Evolutionary conservation across 2,797 vertebrate species (phyloP).

Genomic region (Mormyrus hasselquistii): DNA sequence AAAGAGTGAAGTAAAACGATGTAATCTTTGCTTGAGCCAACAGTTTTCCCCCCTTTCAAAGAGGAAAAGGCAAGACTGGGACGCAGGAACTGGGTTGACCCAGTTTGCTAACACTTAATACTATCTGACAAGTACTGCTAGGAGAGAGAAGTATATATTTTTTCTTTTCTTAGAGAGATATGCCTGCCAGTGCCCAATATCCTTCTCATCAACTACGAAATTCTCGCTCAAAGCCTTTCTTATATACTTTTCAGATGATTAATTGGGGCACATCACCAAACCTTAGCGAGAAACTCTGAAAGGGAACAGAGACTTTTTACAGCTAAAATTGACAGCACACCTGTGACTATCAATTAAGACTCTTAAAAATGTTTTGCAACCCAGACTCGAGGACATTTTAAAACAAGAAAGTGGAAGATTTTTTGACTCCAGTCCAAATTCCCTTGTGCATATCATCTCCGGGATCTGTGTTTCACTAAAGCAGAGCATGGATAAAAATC

Average conservation of each 20-base stretch:
- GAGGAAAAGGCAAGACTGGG: background rate
- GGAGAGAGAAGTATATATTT: background rate
- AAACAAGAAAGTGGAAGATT: background rate
- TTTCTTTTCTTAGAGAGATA: background rate
- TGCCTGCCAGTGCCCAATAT: background rate
- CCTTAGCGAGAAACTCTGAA: background rate
- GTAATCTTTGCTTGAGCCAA: constrained; percentile 1
- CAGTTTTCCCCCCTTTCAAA: constrained; percentile 12
- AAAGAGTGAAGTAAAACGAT: background rate
- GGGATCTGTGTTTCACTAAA: background rate
- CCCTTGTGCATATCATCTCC: background rate
- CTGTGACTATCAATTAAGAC: background rate
- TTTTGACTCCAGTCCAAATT: background rate
- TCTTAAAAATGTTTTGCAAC: background rate
- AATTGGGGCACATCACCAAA: background rate
- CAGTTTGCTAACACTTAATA: constrained; percentile 23
- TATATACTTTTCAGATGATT: constrained; percentile 16
- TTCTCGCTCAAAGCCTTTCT: constrained; percentile 14
- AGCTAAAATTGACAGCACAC: background rate
- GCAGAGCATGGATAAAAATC: background rate
- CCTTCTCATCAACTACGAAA: constrained; percentile 5
- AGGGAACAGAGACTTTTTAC: background rate
- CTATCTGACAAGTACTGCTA: constrained; percentile 15
- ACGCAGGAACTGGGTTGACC: constrained; percentile 12
- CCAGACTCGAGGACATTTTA: background rate